These are phyloP conservation scores for Apis dorsata DNA, from an alignment of 1,140 invertebrate genomes.

Conservation along the genomic window DNA sequence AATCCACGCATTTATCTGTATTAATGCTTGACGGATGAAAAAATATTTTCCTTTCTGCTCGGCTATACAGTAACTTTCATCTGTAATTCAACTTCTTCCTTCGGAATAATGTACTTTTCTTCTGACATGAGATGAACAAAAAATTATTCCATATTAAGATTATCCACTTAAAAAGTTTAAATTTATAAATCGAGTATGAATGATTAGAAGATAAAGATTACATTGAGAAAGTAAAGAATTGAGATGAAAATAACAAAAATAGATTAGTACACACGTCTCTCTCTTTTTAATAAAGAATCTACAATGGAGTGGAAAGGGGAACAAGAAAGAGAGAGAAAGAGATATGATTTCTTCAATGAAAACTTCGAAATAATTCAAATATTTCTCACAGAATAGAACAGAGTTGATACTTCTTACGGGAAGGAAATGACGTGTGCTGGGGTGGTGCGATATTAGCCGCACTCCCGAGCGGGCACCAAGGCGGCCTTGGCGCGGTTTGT, in stretches of 20 bases:
- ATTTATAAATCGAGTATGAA: not conserved
- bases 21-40: constrained; percentile 39
- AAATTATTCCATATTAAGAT: not conserved
- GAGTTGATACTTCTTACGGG: not conserved
- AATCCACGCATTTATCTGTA: constrained; percentile 59
- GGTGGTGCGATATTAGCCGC: constrained; percentile 60
- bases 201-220: constrained; percentile 27
- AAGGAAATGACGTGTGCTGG: constrained; percentile 22
- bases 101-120: not conserved
- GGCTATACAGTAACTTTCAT: too few relatives aligned
- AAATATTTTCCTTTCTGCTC: constrained; percentile 51
- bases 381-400: not conserved
- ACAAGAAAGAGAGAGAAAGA: too few relatives aligned
- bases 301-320: too few relatives aligned
- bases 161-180: not conserved
- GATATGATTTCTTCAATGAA: not conserved
- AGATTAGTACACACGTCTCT: too few relatives aligned
- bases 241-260: not conserved
- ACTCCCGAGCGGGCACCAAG: constrained; percentile 51
- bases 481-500: constrained; percentile 63
- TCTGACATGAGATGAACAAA: not conserved
- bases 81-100: not conserved
- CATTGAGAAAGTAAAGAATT: not conserved
- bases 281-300: not conserved
- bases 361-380: not conserved